A percentile compares a stretch with the other conserved stretches of the same genome.
These are phyloP conservation scores for Meganola albula DNA, from an alignment of 2,888 invertebrate genomes.

Conservation along the genomic window DNA sequence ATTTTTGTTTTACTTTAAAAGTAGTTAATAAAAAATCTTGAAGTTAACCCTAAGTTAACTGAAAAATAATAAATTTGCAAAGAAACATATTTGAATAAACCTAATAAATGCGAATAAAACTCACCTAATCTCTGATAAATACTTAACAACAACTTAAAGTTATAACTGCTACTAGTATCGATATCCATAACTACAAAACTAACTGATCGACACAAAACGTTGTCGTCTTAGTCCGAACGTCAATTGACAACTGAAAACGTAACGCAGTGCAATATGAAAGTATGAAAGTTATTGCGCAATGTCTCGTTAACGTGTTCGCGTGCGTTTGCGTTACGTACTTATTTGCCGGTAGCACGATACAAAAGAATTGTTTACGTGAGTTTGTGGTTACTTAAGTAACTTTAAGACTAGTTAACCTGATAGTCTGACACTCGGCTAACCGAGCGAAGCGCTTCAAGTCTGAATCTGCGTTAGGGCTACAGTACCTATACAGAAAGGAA, in stretches of 20 bases:
- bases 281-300: slow-evolving; percentile 28
- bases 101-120: slow-evolving; percentile 5
- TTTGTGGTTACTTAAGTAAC: too few relatives aligned
- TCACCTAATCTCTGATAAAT: slow-evolving; percentile 29
- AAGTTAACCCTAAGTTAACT: too few relatives aligned
- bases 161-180: slow-evolving; percentile 26
- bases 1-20: too few relatives aligned
- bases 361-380: slow-evolving; percentile 14
- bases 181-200: slow-evolving; percentile 17
- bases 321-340: slow-evolving; percentile 24
- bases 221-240: slow-evolving; percentile 24
- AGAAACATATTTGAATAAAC: not conserved
- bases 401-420: too few relatives aligned
- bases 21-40: too few relatives aligned
- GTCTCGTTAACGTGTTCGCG: slow-evolving; percentile 27
- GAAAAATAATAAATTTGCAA: not conserved
- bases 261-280: slow-evolving; percentile 28
- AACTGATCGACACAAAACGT: slow-evolving; percentile 6
- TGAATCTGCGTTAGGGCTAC: too few relatives aligned
- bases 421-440: too few relatives aligned
- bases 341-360: slow-evolving; percentile 25
- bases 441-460: too few relatives aligned
- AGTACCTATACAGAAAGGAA: too few relatives aligned
- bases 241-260: slow-evolving; percentile 27
- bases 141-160: slow-evolving; percentile 28